Percentiles rank a stretch among this genome's conserved stretches.
These are phyloP conservation scores for Xenops minutus DNA, from an alignment of 2,797 vertebrate genomes.

Conservation along the genomic window DNA sequence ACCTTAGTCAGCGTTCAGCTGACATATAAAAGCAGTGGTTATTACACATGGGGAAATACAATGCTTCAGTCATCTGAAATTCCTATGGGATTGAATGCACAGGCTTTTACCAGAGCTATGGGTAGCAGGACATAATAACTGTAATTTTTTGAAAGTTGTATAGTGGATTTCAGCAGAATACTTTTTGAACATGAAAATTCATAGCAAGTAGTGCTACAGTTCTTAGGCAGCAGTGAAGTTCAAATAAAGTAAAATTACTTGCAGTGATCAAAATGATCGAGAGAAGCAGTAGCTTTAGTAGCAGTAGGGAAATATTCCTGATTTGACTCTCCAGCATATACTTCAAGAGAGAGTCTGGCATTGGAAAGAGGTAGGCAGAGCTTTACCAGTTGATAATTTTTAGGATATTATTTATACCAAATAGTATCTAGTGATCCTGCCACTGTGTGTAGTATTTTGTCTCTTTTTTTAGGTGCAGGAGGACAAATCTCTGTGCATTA, in stretches of 20 bases:
- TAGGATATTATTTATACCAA: neutral
- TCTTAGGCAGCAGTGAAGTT: neutral
- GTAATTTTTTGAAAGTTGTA: neutral
- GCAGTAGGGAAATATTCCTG: neutral
- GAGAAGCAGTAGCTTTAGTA: neutral
- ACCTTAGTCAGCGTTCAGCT: neutral
- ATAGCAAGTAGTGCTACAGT: neutral
- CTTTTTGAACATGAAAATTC: neutral
- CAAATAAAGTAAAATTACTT: neutral
- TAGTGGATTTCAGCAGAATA: neutral
- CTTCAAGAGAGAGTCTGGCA: neutral
- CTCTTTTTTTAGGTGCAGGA: neutral
- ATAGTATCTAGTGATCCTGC: neutral
- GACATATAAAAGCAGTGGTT: neutral
- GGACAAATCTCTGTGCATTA: neutral
- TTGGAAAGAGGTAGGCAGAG: neutral
- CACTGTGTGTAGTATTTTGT: neutral
- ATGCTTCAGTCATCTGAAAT: conserved; percentile 33
- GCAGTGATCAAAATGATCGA: neutral
- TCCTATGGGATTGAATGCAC: neutral
- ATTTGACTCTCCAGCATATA: neutral
- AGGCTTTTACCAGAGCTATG: neutral
- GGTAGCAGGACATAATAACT: neutral
- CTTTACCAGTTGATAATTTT: neutral
- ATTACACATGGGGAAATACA: conserved; percentile 1